phyloP scores from a whole-genome alignment of 53 echinoderm and acorn worm genomes.

The Holothuria scabra region DNA sequence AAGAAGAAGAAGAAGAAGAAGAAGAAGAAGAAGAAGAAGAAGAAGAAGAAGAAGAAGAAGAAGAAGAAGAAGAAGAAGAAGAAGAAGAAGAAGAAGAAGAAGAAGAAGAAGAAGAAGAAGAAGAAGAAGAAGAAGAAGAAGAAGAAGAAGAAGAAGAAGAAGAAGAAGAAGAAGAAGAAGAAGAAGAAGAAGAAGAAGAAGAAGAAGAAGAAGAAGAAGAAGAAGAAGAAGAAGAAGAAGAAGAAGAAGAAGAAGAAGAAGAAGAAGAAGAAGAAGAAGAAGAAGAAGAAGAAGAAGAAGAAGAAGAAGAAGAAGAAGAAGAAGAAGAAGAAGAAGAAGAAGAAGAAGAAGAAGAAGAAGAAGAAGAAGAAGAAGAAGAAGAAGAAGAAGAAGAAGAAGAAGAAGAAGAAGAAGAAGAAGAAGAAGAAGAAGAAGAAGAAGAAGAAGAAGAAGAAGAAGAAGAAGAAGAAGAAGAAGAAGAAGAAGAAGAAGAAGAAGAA shows the following conservation, averaged over 20 bases:
- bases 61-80: not conserved
- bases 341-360: conserved; percentile 10
- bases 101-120: conserved; percentile 9
- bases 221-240: conserved; percentile 9
- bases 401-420: not conserved
- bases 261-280: not conserved
- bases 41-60: not conserved
- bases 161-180: not conserved
- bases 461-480: conserved; percentile 12
- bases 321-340: conserved; percentile 28
- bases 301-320: conserved; percentile 11
- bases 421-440: conserved; percentile 13
- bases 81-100: not conserved
- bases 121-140: conserved; percentile 18
- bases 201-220: conserved; percentile 18
- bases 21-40: not conserved
- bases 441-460: conserved; percentile 25
- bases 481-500: conserved; percentile 15
- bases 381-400: not conserved
- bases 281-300: not conserved
- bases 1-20: conserved; percentile 3
- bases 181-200: conserved; percentile 13
- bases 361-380: not conserved
- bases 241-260: not conserved
- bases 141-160: conserved; percentile 3